These are phyloP conservation scores for Pachydiplax longipennis DNA, from an alignment of 2,888 invertebrate species.

Conservation along the genomic window DNA sequence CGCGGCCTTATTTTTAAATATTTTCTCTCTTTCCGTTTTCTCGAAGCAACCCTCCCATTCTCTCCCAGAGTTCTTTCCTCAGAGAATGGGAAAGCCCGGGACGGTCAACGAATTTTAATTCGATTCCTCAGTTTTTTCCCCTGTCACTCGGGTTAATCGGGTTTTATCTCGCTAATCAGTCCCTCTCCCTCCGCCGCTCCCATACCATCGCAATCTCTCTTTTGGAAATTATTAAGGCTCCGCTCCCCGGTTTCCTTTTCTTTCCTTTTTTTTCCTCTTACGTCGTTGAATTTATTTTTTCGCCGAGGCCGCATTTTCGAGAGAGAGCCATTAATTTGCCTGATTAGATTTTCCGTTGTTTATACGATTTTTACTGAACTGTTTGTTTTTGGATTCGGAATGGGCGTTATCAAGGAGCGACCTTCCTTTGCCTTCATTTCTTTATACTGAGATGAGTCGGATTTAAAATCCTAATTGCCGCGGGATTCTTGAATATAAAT, in stretches of 20 bases:
- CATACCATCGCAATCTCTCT: slow-evolving; percentile 2
- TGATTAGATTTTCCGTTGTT: slow-evolving; percentile 39
- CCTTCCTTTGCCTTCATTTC: background rate
- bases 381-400: slow-evolving; percentile 17
- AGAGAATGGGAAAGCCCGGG: background rate
- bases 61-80: background rate
- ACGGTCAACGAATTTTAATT: slow-evolving; percentile 40
- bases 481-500: background rate
- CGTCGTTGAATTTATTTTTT: background rate
- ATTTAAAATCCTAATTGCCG: too few species aligned
- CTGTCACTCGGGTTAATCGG: slow-evolving; percentile 32
- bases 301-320: slow-evolving; percentile 18
- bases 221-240: slow-evolving; percentile 37
- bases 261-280: background rate
- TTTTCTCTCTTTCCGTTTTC: background rate
- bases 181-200: background rate
- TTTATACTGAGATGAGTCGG: too few species aligned
- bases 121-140: slow-evolving; percentile 35
- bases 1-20: background rate
- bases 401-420: background rate
- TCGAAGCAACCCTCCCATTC: background rate
- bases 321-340: slow-evolving; percentile 33
- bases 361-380: slow-evolving; percentile 20
- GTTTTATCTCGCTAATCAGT: slow-evolving; percentile 36
- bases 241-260: slow-evolving; percentile 6